A percentile compares a stretch with the other conserved stretches of the same genome.
Evolutionary conservation across 2,888 invertebrate genomes (phyloP).

Genomic region (Patella depressa): DNA sequence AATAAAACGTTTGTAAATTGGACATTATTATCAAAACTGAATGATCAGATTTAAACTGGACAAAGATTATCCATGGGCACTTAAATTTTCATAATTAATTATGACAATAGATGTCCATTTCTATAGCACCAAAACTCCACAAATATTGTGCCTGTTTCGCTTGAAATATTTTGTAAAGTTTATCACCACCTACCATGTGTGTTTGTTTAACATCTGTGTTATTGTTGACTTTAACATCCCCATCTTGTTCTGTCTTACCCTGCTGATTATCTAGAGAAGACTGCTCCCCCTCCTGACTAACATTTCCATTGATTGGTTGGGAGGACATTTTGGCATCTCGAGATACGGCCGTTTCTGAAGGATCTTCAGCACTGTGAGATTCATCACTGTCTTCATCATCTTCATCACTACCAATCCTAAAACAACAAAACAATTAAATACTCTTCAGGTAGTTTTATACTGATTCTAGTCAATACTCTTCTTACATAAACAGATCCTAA

Average conservation of each 20-base stretch:
- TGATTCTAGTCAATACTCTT: not conserved
- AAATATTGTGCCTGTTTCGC: no score
- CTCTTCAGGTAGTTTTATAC: not conserved
- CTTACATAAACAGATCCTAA: not conserved
- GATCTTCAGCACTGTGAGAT: conserved; percentile 62
- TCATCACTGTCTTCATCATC: conserved; percentile 68
- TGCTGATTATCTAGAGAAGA: no score
- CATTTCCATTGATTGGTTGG: conserved; percentile 42
- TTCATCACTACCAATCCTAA: conserved; percentile 70
- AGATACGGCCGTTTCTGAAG: conserved; percentile 65
- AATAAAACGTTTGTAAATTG: no score
- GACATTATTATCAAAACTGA: no score
- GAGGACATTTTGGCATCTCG: conserved; percentile 50
- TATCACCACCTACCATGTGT: not conserved
- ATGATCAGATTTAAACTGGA: no score
- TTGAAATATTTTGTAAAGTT: not conserved
- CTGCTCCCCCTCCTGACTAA: conserved; percentile 19
- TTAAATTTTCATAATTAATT: no score
- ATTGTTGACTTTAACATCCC: conserved; percentile 6
- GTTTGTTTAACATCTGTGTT: not conserved
- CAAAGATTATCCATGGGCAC: no score
- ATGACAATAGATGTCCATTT: no score
- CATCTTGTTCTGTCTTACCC: not conserved
- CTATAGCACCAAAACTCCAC: no score
- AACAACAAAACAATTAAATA: conserved; percentile 10